Evolutionary conservation across 2,797 vertebrate species (phyloP), one percentile per base, ranked within the genome.

Genomic region (Pipistrellus pipistrellus): DNA sequence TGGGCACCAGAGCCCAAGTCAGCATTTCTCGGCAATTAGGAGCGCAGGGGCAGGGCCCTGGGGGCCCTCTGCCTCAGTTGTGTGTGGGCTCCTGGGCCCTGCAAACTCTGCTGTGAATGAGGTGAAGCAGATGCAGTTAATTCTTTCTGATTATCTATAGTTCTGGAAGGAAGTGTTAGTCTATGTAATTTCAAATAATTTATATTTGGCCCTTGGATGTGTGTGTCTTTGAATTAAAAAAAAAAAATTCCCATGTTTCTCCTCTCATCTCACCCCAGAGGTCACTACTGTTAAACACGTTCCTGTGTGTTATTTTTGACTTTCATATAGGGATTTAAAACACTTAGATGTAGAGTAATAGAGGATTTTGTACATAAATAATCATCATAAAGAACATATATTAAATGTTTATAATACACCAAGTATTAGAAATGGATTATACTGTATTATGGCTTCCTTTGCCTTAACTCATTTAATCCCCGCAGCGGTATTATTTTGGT

Each of bases 151-250:
- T 73, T 84, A 80, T 55, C 38, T 20, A 51, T 27, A 59, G n/a
- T 51, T 92, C 71, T 21, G 64, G 44, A 85, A 55, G 73, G 90
- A 80, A 64, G 32, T 4, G 30, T 77, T 57, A 25, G 2, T 53
- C 51, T 85, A 57, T 69, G 8, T 30, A 75, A 87, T 78, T 92
- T 35, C 78, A 83, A 92, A 77, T 85, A 88, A 80, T 88, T 84
- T 87, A 55, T 68, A 72, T 57, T 92, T 95, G 73, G 20, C 25
- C 48, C 81, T 59, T 10, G 8, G 59, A 32, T 78, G 14, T 88
- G 15, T 55, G 15, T 3, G 6, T 32, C 86, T 87, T 78, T 92
- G 71, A 62, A 48, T 64, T 85, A 55, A 91, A 87, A 90, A 68
- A 35, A 41, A 27, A n/a, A 27, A 59, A 15, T 46, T 57, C 15